Percentiles rank a stretch among this genome's conserved stretches.
Conservation (phyloP, 2,888 invertebrate species). For the Phaedon cochleariae region DNA sequence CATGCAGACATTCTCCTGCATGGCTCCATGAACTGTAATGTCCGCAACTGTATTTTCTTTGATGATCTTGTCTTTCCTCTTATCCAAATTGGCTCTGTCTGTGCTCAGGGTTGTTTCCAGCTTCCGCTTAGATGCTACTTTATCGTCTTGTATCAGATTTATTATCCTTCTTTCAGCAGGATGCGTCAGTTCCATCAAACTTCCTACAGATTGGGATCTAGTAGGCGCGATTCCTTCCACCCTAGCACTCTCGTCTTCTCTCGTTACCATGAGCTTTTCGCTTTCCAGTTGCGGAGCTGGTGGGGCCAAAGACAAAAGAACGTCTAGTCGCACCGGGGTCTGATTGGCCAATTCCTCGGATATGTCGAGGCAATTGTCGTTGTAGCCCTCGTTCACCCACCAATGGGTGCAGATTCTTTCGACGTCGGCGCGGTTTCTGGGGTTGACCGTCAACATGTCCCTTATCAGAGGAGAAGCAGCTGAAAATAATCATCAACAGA, state of each 20-base stretch:
- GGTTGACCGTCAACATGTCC: conserved; percentile 93
- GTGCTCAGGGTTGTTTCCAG: conserved; percentile 79
- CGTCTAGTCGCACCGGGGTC: conserved; percentile 83
- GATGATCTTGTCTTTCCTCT: conserved; percentile 70
- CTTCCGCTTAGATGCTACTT: conserved; percentile 76
- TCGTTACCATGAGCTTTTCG: conserved; percentile 76
- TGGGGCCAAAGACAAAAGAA: conserved; percentile 86
- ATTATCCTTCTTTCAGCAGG: conserved; percentile 78
- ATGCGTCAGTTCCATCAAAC: conserved; percentile 74
- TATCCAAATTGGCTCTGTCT: conserved; percentile 65
- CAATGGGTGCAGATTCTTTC: conserved; percentile 94
- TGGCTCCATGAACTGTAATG: conserved; percentile 54
- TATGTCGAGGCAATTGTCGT: conserved; percentile 82
- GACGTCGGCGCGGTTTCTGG: conserved; percentile 88
- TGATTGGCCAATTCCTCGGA: conserved; percentile 90
- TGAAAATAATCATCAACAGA: conserved; percentile 59
- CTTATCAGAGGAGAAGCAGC: conserved; percentile 94
- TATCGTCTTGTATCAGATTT: conserved; percentile 72
- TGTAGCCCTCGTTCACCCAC: conserved; percentile 94
- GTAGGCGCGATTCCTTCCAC: conserved; percentile 60
- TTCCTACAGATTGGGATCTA: conserved; percentile 75
- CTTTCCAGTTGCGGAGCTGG: conserved; percentile 77
- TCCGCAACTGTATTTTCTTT: conserved; percentile 61
- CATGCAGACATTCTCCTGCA: conserved; percentile 54
- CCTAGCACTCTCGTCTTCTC: conserved; percentile 57